These are phyloP conservation scores for Hoplias malabaricus DNA, from an alignment of 2,113 vertebrate species.

Conservation along the genomic window DNA sequence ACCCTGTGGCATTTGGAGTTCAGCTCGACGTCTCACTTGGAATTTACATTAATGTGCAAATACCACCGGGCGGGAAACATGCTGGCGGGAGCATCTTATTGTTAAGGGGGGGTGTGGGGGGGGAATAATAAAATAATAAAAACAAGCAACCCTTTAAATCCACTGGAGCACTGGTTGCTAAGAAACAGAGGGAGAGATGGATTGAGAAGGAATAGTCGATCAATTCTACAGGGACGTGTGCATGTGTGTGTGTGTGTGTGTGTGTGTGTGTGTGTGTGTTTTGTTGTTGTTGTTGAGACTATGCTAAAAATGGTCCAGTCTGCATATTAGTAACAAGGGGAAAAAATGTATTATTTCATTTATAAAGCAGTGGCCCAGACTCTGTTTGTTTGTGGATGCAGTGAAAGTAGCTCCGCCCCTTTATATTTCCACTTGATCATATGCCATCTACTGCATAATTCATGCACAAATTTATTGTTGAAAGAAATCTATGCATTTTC, in stretches of 20 bases:
- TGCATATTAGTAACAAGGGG: constrained; percentile 16
- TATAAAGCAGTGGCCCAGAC: too few species aligned
- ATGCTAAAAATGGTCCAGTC: constrained; percentile 22
- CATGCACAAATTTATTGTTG: neutral
- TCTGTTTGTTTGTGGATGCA: neutral
- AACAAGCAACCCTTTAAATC: constrained; percentile 68
- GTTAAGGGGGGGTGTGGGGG: too few species aligned
- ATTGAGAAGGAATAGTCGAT: constrained; percentile 77
- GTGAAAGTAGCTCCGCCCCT: neutral
- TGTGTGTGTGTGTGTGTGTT: too few species aligned
- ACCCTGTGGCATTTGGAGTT: neutral
- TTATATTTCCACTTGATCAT: neutral
- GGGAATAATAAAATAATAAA: constrained; percentile 51
- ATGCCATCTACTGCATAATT: neutral
- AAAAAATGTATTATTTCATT: neutral
- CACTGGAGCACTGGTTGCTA: constrained; percentile 74
- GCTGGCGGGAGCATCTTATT: constrained; percentile 34
- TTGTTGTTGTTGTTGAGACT: constrained; percentile 41
- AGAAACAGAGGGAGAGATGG: constrained; percentile 79
- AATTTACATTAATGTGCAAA: constrained; percentile 30
- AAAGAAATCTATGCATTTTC: neutral
- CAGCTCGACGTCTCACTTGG: constrained; percentile 11
- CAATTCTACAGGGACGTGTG: constrained; percentile 68
- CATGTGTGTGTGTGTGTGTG: constrained; percentile 54
- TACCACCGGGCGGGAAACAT: constrained; percentile 13